Evolutionary conservation across 2,888 invertebrate genomes (phyloP), one percentile per base, ranked within the genome.

Genomic region (Branchellion lobata): DNA sequence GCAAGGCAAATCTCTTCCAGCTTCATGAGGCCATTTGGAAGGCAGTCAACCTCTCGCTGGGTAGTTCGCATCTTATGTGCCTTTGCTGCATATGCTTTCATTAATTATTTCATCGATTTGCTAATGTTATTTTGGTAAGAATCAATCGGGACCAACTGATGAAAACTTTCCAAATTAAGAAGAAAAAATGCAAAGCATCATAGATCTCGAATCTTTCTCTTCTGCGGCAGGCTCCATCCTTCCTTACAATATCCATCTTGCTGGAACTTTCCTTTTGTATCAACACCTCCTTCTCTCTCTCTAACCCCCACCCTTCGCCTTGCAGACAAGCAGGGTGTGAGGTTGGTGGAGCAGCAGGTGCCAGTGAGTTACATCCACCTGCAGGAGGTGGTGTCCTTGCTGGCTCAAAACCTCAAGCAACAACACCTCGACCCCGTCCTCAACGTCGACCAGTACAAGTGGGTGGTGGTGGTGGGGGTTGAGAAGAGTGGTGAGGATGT

Each of bases 351-450:
- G 84, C 97, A 98, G 88, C 93, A 93, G 85, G 94, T 99, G 3
- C 98, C 99, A 0, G 95, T 96, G 0, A 94, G 94, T 57, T 99
- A 98, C 88, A 90, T 98, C 73, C 94, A 95, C 0, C 88, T 99
- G 78, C 96, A 99, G 88, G 96, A 97, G 86, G 94, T 96, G 33
- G 92, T 96, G 1, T 14, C 91, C 82, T 91, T 92, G 80, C 90
- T 96, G 80, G 93, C 95, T 0, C 90, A 91, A 3, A 95, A 96
- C 82, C 90, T 31, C 88, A 91, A 84, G 81, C 83, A 69, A 61
- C 85, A 82, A 68, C 83, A 81, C 79, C 86, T 79, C 91, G 88
- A 89, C 82, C 88, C 89, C 5, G 88, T 89, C 3, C 84, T 89
- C 8, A 85, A 86, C 79, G 84, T 85, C 29, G 86, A 86, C 47